Evolutionary conservation across 2,888 invertebrate genomes (phyloP).

Genomic region (Dioctria rufipes): DNA sequence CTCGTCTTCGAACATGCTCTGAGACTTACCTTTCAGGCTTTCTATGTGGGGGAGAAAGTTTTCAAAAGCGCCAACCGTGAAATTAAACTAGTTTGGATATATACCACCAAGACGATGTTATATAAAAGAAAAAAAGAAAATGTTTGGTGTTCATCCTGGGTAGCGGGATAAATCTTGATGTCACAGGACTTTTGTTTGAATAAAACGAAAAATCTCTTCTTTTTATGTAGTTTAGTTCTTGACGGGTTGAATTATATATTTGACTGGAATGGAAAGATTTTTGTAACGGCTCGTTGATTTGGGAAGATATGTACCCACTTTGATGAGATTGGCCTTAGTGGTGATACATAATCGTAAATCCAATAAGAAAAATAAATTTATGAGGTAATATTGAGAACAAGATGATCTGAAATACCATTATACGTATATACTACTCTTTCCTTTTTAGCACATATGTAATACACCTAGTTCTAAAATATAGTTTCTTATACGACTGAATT

Average conservation of each 20-base stretch:
- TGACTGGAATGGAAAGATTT: conserved; percentile 4
- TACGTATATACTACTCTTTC: not conserved
- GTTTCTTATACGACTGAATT: not conserved
- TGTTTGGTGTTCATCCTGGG: conserved; percentile 27
- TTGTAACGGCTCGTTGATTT: conserved; percentile 45
- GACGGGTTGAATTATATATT: conserved; percentile 30
- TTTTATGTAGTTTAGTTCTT: conserved; percentile 17
- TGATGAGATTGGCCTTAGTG: conserved; percentile 25
- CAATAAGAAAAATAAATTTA: not conserved
- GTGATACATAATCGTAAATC: conserved; percentile 19
- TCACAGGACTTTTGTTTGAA: conserved; percentile 49
- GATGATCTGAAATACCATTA: no score
- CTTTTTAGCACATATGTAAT: not conserved
- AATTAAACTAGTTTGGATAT: conserved; percentile 52
- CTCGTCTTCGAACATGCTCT: conserved; percentile 20
- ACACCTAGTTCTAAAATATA: not conserved
- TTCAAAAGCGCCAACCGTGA: conserved; percentile 50
- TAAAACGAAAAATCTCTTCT: conserved; percentile 33
- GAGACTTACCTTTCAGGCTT: conserved; percentile 31
- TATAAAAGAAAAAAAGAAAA: conserved; percentile 28
- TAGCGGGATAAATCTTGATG: conserved; percentile 46
- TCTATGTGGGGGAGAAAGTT: conserved; percentile 26
- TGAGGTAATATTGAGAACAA: no score
- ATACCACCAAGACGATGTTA: conserved; percentile 29
- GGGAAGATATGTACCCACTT: not conserved